Evolutionary conservation across 1,140 invertebrate genomes (phyloP).

Genomic region (Nilaparvata lugens): DNA sequence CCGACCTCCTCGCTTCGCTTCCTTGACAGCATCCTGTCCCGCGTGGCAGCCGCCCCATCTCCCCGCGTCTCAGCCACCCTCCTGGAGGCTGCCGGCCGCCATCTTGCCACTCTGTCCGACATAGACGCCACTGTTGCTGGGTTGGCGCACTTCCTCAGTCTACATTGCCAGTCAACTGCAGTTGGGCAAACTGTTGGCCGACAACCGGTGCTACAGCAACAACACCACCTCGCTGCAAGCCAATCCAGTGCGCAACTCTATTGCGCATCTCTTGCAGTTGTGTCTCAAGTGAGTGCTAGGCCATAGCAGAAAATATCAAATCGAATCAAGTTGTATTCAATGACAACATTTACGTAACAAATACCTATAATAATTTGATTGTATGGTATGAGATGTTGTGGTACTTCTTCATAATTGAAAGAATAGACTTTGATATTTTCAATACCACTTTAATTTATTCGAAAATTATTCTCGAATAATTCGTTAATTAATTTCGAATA

Average conservation of each 20-base stretch:
- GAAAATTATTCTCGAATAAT: too few species aligned
- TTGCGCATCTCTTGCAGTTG: slow-evolving; percentile 56
- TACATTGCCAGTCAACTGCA: slow-evolving; percentile 59
- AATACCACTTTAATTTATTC: too few species aligned
- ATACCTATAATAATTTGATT: too few species aligned
- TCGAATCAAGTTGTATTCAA: too few species aligned
- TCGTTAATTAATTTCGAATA: too few species aligned
- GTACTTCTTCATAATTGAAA: too few species aligned
- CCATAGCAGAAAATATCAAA: too few species aligned
- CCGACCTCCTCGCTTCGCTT: slow-evolving; percentile 41
- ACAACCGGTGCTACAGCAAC: slow-evolving; percentile 39
- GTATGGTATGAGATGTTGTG: too few species aligned
- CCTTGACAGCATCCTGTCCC: slow-evolving; percentile 59
- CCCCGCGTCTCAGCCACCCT: slow-evolving; percentile 50
- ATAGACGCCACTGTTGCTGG: slow-evolving; percentile 36
- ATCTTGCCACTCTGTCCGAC: slow-evolving; percentile 45
- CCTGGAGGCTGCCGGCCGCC: slow-evolving; percentile 58
- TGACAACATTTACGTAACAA: too few species aligned
- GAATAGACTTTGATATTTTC: too few species aligned
- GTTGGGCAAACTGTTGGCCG: slow-evolving; percentile 34
- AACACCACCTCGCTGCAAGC: slow-evolving; percentile 39
- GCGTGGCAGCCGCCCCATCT: slow-evolving; percentile 55
- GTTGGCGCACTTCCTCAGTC: slow-evolving; percentile 73
- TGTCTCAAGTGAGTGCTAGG: slow-evolving; percentile 54
- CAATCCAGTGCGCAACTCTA: slow-evolving; percentile 43